Percentiles rank a stretch among this genome's conserved stretches.
These are phyloP conservation scores for Hoplodrina blanda DNA, from an alignment of 2,888 invertebrate genomes.

Conservation along the genomic window DNA sequence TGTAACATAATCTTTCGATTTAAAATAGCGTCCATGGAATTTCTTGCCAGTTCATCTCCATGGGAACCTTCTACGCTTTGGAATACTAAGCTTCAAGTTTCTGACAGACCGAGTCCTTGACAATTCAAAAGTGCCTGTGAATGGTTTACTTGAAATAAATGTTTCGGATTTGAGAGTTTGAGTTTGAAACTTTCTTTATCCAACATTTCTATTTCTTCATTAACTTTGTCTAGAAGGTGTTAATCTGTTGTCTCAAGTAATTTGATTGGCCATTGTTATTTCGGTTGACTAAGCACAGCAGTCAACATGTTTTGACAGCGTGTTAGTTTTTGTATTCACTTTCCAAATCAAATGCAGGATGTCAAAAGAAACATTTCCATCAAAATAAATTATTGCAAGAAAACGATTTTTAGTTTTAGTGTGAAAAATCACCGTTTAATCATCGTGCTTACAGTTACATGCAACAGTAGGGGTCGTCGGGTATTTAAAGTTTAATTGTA, in stretches of 20 bases:
- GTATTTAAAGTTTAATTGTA: too few species aligned
- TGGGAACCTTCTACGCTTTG: not conserved
- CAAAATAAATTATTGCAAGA: too few species aligned
- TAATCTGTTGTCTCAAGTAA: not conserved
- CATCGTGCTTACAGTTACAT: too few species aligned
- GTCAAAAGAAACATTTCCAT: too few species aligned
- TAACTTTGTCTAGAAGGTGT: not conserved
- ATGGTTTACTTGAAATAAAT: not conserved
- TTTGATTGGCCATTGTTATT: not conserved
- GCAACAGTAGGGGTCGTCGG: too few species aligned
- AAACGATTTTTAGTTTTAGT: too few species aligned
- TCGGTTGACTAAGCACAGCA: not conserved
- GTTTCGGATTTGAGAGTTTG: not conserved
- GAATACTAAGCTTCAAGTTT: not conserved
- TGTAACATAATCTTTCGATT: not conserved
- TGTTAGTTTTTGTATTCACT: too few species aligned
- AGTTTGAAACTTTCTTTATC: not conserved
- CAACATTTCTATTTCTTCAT: not conserved
- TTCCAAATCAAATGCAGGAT: too few species aligned
- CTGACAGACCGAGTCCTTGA: not conserved
- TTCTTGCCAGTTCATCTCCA: not conserved
- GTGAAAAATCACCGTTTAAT: too few species aligned
- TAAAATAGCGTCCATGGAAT: not conserved
- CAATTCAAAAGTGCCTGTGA: not conserved
- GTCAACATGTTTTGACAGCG: too few species aligned